phyloP scores from a whole-genome alignment of 2,888 invertebrate genomes.

The Pyralis farinalis region DNA sequence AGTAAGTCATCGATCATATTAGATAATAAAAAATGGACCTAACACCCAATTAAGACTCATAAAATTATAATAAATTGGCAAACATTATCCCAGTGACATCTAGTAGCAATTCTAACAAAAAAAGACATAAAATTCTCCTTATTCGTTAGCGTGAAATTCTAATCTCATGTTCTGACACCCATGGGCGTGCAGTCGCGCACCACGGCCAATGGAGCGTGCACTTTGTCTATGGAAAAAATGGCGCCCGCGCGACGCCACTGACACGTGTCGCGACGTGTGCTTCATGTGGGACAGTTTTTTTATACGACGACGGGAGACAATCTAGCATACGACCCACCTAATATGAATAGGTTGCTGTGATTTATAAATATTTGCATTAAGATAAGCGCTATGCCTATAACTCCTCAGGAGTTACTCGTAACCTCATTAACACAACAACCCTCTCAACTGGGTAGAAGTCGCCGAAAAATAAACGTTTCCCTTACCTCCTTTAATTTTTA shows the following conservation, averaged over 20 bases:
- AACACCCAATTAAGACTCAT: conserved; percentile 1
- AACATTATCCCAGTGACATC: conserved; percentile 12
- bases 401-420: no score
- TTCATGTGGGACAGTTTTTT: no score
- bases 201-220: conserved; percentile 32
- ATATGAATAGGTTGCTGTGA: no score
- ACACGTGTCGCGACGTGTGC: background rate
- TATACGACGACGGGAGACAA: no score
- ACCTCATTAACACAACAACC: no score
- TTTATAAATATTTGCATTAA: no score
- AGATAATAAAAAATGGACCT: background rate
- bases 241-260: background rate
- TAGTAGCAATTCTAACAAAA: conserved; percentile 7
- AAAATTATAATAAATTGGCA: conserved; percentile 2
- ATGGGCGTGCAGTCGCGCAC: conserved; percentile 27
- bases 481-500: no score
- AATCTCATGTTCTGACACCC: conserved; percentile 42
- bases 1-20: no score
- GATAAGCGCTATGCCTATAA: no score
- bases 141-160: conserved; percentile 70
- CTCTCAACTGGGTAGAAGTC: no score
- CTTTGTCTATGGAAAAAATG: conserved; percentile 8
- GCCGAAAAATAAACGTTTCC: no score
- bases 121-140: conserved; percentile 46
- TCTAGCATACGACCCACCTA: no score